These are phyloP conservation scores for Pangasianodon hypophthalmus DNA, from an alignment of 2,113 vertebrate genomes.

Conservation along the genomic window DNA sequence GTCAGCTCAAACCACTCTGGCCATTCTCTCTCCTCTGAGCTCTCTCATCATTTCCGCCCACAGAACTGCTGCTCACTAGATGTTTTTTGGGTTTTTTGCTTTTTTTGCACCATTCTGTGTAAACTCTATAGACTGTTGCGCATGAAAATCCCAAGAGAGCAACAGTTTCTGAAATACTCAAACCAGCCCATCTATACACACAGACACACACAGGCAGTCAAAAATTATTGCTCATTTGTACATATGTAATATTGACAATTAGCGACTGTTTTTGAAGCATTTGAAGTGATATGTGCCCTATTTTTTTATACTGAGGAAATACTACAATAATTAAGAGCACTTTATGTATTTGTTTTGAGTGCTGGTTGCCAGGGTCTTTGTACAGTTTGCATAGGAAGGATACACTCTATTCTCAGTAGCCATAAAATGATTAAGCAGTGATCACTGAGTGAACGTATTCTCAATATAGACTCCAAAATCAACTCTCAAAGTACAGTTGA, in stretches of 20 bases:
- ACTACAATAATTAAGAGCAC: background rate
- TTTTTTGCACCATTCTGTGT: background rate
- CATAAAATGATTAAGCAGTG: background rate
- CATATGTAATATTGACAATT: background rate
- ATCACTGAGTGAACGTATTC: background rate
- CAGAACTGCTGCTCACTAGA: background rate
- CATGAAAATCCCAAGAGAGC: background rate
- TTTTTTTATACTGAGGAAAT: background rate
- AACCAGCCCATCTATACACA: background rate
- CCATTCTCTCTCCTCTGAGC: background rate
- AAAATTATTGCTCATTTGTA: background rate
- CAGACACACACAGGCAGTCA: background rate
- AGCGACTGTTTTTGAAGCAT: background rate
- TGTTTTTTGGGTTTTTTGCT: background rate
- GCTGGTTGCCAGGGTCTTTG: background rate
- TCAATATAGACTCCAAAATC: background rate
- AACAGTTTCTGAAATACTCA: background rate
- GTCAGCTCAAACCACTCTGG: background rate
- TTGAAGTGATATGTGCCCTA: background rate
- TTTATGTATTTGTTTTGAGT: background rate
- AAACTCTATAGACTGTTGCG: background rate
- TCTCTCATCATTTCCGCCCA: background rate
- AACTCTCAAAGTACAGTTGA: background rate
- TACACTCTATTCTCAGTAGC: background rate
- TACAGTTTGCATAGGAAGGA: background rate